phyloP scores from a whole-genome alignment of 2,888 invertebrate species.

The Clanis bilineata region DNA sequence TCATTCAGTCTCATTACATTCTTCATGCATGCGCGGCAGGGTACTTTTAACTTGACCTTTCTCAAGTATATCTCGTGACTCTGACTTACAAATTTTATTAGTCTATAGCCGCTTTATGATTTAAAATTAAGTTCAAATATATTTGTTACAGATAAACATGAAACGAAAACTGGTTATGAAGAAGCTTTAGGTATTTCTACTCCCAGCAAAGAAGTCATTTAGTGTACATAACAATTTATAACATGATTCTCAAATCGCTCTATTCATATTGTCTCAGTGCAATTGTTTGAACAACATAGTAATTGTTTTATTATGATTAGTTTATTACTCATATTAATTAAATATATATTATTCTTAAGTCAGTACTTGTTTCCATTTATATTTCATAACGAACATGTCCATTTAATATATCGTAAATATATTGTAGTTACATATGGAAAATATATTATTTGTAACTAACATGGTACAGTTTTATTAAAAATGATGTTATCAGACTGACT shows the following conservation, averaged over 20 bases:
- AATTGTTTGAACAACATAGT: conserved; percentile 73
- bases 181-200: conserved; percentile 95
- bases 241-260: conserved; percentile 50
- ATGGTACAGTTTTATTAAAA: conserved; percentile 77
- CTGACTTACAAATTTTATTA: no score
- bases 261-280: conserved; percentile 69
- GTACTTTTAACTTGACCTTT: no score
- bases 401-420: conserved; percentile 63
- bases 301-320: conserved; percentile 53
- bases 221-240: conserved; percentile 53
- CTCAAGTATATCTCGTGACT: no score
- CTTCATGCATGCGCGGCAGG: no score
- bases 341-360: conserved; percentile 35
- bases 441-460: conserved; percentile 26
- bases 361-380: conserved; percentile 59
- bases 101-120: no score
- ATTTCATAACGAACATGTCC: conserved; percentile 68
- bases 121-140: neutral
- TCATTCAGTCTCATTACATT: no score
- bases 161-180: conserved; percentile 90
- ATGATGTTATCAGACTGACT: conserved; percentile 47
- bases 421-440: conserved; percentile 56
- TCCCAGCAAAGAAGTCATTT: conserved; percentile 92
- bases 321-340: conserved; percentile 46
- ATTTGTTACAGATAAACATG: conserved; percentile 72